These are phyloP conservation scores for Hippopotamyrus pictus DNA, from an alignment of 2,797 vertebrate species.

Conservation along the genomic window DNA sequence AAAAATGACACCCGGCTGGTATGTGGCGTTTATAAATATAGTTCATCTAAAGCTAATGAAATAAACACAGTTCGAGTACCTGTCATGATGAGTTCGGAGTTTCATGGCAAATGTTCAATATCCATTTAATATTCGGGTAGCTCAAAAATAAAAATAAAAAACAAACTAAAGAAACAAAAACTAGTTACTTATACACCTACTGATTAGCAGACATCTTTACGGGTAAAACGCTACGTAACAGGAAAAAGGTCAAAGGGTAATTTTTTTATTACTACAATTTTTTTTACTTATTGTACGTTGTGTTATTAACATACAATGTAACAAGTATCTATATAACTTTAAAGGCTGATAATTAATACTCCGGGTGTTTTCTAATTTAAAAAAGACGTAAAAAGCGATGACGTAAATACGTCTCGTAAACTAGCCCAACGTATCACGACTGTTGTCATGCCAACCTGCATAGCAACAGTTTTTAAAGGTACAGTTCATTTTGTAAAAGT, in stretches of 20 bases:
- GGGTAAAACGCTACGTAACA: slow-evolving; percentile 37
- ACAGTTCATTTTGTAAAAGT: background rate
- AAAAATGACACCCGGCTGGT: background rate
- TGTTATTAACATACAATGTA: background rate
- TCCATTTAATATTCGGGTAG: slow-evolving; percentile 46
- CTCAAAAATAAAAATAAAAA: slow-evolving; percentile 38
- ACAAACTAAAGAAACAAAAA: slow-evolving; percentile 35
- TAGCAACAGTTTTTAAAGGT: background rate
- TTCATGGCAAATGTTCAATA: slow-evolving; percentile 58
- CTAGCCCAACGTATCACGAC: background rate
- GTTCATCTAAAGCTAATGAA: background rate
- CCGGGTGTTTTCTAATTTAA: background rate
- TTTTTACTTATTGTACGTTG: background rate
- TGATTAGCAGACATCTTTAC: slow-evolving; percentile 42
- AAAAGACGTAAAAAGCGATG: background rate
- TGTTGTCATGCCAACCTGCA: slow-evolving; percentile 22
- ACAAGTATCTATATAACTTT: background rate
- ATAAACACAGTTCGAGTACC: slow-evolving; percentile 44
- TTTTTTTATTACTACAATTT: background rate
- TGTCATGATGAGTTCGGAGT: slow-evolving; percentile 67
- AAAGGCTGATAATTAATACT: background rate
- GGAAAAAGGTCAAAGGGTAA: slow-evolving; percentile 19
- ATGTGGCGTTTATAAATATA: background rate
- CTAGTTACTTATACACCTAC: slow-evolving; percentile 39
- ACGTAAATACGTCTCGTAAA: slow-evolving; percentile 11